These are phyloP conservation scores for Phaethon lepturus DNA, from an alignment of 2,113 vertebrate genomes.

Conservation along the genomic window DNA sequence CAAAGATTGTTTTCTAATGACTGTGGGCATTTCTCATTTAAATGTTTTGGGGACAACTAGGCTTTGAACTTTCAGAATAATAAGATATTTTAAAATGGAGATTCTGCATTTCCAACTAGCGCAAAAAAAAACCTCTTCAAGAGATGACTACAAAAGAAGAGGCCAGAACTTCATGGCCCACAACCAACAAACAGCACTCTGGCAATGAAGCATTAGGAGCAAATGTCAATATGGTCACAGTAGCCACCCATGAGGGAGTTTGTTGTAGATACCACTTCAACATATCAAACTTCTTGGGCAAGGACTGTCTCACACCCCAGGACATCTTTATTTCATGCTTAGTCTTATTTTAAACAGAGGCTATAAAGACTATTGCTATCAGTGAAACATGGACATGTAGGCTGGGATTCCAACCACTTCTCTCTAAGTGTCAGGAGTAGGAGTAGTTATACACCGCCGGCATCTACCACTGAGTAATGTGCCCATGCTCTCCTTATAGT, in stretches of 20 bases:
- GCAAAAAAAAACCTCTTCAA: neutral
- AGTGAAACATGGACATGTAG: neutral
- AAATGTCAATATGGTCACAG: neutral
- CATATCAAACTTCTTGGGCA: neutral
- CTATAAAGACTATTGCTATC: neutral
- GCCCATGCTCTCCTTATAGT: neutral
- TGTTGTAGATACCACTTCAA: neutral
- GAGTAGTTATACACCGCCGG: fast-evolving
- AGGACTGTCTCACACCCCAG: neutral
- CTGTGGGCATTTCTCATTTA: neutral
- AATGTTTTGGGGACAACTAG: neutral
- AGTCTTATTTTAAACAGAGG: neutral
- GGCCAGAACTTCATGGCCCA: neutral
- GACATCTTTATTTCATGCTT: neutral
- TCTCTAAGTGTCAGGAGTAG: neutral
- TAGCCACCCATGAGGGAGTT: neutral
- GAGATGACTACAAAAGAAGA: neutral
- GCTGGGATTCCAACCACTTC: neutral
- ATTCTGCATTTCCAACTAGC: neutral
- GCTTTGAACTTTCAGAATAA: neutral
- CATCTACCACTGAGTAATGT: neutral
- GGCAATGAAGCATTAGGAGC: neutral
- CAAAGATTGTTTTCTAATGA: slow-evolving; percentile 2
- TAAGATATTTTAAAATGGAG: neutral
- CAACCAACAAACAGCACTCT: neutral